Conservation (phyloP, 2,113 vertebrate genomes). For the Syrrhaptes paradoxus region DNA sequence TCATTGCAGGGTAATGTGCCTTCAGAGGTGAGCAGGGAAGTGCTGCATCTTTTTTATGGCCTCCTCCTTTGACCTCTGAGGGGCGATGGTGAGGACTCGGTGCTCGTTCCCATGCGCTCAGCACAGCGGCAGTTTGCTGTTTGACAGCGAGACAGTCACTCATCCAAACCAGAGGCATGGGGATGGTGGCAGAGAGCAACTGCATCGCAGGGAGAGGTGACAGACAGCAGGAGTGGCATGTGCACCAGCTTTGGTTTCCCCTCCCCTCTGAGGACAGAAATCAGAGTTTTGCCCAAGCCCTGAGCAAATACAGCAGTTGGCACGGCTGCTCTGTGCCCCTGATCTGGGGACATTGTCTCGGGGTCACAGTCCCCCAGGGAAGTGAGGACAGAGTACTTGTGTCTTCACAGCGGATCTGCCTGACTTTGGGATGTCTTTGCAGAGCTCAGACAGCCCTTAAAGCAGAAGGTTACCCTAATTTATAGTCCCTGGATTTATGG, state of each 20-base stretch:
- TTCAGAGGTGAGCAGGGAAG: neutral
- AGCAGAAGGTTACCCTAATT: slow-evolving; percentile 57
- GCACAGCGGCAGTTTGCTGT: neutral
- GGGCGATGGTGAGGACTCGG: neutral
- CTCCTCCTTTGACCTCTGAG: neutral
- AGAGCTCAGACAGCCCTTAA: slow-evolving; percentile 29
- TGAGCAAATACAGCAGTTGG: neutral
- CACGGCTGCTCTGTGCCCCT: neutral
- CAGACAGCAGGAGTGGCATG: neutral
- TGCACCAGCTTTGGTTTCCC: neutral
- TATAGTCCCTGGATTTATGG: slow-evolving; percentile 50
- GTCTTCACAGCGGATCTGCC: neutral
- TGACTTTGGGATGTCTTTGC: slow-evolving; percentile 64
- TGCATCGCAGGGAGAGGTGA: accelerated
- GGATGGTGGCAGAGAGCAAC: neutral
- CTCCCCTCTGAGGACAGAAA: neutral
- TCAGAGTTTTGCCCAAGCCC: neutral
- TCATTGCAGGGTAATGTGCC: neutral
- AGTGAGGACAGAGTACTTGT: neutral
- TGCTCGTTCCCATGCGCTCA: neutral
- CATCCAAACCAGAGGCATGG: neutral
- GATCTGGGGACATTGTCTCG: neutral
- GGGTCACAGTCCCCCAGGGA: neutral
- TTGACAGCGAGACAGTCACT: accelerated
- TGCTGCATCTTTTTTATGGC: neutral